Conservation (phyloP, 1,140 invertebrate species). For the Lordiphosa stackelbergi region DNA sequence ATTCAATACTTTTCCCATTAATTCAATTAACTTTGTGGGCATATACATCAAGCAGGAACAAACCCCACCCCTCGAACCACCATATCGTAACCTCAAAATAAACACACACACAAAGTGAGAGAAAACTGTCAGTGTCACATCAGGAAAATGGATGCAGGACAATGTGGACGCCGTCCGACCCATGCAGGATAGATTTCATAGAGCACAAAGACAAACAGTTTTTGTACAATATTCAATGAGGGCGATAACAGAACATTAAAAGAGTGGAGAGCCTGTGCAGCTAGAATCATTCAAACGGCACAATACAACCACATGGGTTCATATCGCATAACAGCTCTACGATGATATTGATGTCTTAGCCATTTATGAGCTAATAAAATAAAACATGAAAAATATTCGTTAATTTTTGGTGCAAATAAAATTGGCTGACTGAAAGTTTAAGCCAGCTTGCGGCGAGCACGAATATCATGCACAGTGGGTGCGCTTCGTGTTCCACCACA, state of each 20-base stretch:
- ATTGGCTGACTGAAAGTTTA: not conserved
- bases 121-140: slow-evolving; percentile 37
- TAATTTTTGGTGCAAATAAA: slow-evolving; percentile 32
- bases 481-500: not conserved
- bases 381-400: slow-evolving; percentile 18
- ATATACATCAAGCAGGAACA: slow-evolving; percentile 3
- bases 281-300: no score
- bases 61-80: slow-evolving; percentile 1
- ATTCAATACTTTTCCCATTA: slow-evolving; percentile 49
- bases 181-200: slow-evolving; percentile 37
- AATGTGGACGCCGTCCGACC: slow-evolving; percentile 21
- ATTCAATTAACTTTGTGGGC: slow-evolving; percentile 57
- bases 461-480: slow-evolving; percentile 31
- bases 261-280: not conserved
- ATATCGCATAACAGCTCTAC: slow-evolving; percentile 27
- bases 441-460: slow-evolving; percentile 6
- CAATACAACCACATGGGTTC: slow-evolving; percentile 1
- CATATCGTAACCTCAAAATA: slow-evolving; percentile 29
- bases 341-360: not conserved
- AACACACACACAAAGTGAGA: slow-evolving; percentile 16
- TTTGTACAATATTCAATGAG: slow-evolving; percentile 5
- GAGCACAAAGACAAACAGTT: slow-evolving; percentile 35
- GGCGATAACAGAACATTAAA: slow-evolving; percentile 9
- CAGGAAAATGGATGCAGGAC: slow-evolving; percentile 29
- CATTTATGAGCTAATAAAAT: slow-evolving; percentile 34